These are phyloP conservation scores for Araneus ventricosus DNA, from an alignment of 1,140 invertebrate genomes.

Conservation along the genomic window DNA sequence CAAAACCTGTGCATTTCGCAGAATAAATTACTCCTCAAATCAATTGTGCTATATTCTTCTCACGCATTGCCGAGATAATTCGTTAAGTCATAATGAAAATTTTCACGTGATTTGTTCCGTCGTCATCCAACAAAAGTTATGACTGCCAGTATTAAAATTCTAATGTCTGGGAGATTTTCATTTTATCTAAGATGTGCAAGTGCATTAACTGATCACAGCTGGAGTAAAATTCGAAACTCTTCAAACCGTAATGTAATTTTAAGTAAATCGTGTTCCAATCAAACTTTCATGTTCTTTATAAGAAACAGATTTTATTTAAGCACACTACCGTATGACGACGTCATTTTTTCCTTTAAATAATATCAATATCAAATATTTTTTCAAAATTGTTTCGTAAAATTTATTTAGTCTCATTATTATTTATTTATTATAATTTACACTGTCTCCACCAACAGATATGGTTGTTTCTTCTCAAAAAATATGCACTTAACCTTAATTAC, in stretches of 20 bases:
- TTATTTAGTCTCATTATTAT: too few species aligned
- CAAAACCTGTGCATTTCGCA: neutral
- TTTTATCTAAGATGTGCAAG: neutral
- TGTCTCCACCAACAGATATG: too few species aligned
- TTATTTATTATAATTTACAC: too few species aligned
- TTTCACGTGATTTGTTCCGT: neutral
- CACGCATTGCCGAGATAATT: neutral
- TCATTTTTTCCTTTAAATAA: too few species aligned
- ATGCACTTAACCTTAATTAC: neutral
- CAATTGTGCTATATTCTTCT: neutral
- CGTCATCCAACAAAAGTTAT: slow-evolving; percentile 19
- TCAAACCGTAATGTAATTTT: too few species aligned
- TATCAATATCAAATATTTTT: too few species aligned
- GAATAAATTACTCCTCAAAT: neutral
- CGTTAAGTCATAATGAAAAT: slow-evolving; percentile 17
- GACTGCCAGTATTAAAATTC: slow-evolving; percentile 29
- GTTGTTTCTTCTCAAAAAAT: neutral
- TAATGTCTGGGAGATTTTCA: slow-evolving; percentile 39
- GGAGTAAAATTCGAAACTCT: slow-evolving; percentile 19
- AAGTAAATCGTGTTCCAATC: too few species aligned
- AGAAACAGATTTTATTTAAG: too few species aligned
- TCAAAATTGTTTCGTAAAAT: too few species aligned
- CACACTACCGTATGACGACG: too few species aligned
- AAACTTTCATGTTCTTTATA: too few species aligned
- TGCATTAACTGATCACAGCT: neutral